Evolutionary conservation across 2,113 vertebrate species (phyloP), one percentile per base, ranked within the genome.

Genomic region (Oreochromis spilurus): DNA sequence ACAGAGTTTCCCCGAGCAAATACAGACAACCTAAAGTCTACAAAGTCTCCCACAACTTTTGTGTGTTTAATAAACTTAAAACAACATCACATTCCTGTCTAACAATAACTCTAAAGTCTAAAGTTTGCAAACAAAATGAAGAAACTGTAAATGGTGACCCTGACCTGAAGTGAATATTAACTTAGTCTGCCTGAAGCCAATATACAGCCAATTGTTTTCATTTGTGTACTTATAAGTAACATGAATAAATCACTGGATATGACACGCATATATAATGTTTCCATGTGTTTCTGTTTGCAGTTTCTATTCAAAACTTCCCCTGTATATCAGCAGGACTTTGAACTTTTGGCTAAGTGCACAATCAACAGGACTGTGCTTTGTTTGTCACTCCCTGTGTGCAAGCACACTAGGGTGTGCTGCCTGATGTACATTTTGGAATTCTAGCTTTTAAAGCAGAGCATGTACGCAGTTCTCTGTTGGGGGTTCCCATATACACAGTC

Each of bases 271-370:
- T 72, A 75, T 5, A 84, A 88, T 24, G 21, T 31, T 55, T 40
- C 83, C 11, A 62, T 57, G 79, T 70, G 52, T 62, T 83, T 67
- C 50, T 90, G 24, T 85, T 85, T 62, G 87, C 50, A 48, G 79
- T 43, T 38, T 82, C 55, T 88, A 54, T 80, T 72, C 21, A 72
- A 88, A 65, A 81, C 75, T 50, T 89, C 52, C 87, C 75, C 89
- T 82, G 84, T 53, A 86, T 53, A 87, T 88, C 84, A 87, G 89
- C 55, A 85, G 81, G 89, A 92, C 91, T 93, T 91, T 90, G 87
- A 60, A 79, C 88, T 67, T 81, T 87, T 87, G 54, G 81, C 88
- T 86, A 53, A 55, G 67, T 34, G 34, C 54, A 84, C 78, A 92
- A 79, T 65, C 79, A 88, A 86, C 86, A 85, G 26, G 24, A 57